phyloP scores from a whole-genome alignment of 2,797 vertebrate species.

The Mallotus villosus region DNA sequence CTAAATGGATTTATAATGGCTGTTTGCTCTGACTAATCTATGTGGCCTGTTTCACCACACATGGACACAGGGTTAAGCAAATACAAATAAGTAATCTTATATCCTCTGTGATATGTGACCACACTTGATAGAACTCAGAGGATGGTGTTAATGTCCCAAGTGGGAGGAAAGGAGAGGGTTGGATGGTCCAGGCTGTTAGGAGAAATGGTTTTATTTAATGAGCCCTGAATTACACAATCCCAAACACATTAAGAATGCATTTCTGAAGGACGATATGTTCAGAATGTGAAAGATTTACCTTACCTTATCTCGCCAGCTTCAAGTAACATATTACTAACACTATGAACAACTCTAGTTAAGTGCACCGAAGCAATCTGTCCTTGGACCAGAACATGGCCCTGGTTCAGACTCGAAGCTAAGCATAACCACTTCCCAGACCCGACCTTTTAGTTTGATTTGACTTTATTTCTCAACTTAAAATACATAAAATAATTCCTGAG shows the following conservation, averaged over 20 bases:
- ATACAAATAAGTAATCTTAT: slow-evolving; percentile 30
- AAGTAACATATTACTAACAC: slow-evolving; percentile 16
- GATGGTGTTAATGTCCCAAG: slow-evolving; percentile 25
- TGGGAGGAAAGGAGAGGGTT: slow-evolving; percentile 19
- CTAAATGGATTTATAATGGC: slow-evolving; percentile 61
- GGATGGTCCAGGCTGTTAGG: slow-evolving; percentile 21
- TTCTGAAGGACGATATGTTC: slow-evolving; percentile 14
- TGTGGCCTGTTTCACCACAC: slow-evolving; percentile 39
- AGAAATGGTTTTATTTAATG: slow-evolving; percentile 24
- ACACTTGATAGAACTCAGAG: slow-evolving; percentile 13
- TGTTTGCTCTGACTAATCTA: slow-evolving; percentile 53
- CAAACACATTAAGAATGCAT: slow-evolving; percentile 20
- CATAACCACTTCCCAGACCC: slow-evolving; percentile 10
- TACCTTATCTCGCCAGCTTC: slow-evolving; percentile 13
- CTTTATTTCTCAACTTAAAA: background rate
- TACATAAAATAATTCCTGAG: too few relatives aligned
- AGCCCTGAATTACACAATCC: slow-evolving; percentile 14
- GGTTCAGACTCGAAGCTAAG: background rate
- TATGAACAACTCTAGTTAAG: slow-evolving; percentile 5
- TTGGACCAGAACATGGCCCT: background rate
- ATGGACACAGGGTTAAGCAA: slow-evolving; percentile 46
- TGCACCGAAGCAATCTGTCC: slow-evolving; percentile 3
- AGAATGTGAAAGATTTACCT: slow-evolving; percentile 9
- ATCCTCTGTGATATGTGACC: slow-evolving; percentile 31
- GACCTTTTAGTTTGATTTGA: background rate